Base-by-base conservation (phyloP, 2,888 invertebrate species). In the Atrina japonica region DNA sequence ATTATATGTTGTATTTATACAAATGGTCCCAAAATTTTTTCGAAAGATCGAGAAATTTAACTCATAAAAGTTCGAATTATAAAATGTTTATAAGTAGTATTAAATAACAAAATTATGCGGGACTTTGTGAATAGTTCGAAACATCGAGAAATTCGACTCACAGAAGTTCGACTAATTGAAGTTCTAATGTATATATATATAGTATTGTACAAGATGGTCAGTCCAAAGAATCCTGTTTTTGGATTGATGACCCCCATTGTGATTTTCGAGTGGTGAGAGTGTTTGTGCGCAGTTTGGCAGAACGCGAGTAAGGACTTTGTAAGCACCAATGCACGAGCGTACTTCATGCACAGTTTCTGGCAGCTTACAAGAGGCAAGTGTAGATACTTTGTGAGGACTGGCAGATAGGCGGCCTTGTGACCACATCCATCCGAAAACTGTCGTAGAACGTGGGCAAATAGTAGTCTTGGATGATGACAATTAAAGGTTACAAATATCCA, bases 401-500 rank as follows among this genome's bases (percentile, higher is more conserved):
- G 79, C 76, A 23, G 70, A 61, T 3, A 81, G 40, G 14, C 9
- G 14, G 14, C 78, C 77, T 40, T 74, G 29, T 16, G 68, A 61
- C 77, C 77, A 81, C 29, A 70, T 64, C 80, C 79, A 79, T 23
- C 73, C 74, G 3, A 76, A 66, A 5, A 75, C 68, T 11, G 64
- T 59, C 5, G 73, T 71, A 6, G 66, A 40, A 1, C 52, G 61
- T 18, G 71, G 77, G 40, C 61, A 59, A 6, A 73, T 68, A 9
- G 66, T 45, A 9, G 77, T 78, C 41, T 78, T 77, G 0, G 74
- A 45, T 1, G 73, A 64, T n/a, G 79, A 74, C 0, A 79, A 60
- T 3, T 45, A 21, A 14, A 80, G 53, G 25, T 52, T 50, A 21
- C 41, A 49, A 14, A 66, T 56, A 29, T 35, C 23, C 9, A 77